Conservation (phyloP, 30 jellyfish, hydroid and myxozoan species). For the Haliclystus octoradiatus region DNA sequence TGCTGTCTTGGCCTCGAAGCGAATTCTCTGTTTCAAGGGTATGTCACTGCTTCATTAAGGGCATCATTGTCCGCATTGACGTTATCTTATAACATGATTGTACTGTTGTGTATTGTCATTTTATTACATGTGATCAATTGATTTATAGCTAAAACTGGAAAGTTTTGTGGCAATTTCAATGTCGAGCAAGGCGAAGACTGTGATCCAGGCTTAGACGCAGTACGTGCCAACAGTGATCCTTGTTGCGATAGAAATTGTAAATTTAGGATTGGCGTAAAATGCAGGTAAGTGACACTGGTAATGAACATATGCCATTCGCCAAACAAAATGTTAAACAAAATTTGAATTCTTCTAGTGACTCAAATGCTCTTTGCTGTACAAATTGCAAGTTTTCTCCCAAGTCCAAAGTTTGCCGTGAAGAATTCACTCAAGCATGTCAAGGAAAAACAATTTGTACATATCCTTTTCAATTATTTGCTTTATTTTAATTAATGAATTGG, state of each 20-base stretch:
- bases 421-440: conserved; percentile 42
- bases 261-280: conserved; percentile 25
- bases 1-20: conserved; percentile 33
- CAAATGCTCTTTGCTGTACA: conserved; percentile 67
- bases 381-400: conserved; percentile 40
- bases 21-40: conserved; percentile 41
- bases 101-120: background rate
- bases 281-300: conserved; percentile 25
- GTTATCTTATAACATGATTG: background rate
- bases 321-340: background rate
- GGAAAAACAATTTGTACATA: conserved; percentile 75
- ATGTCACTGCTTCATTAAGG: background rate
- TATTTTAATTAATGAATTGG: conserved; percentile 26
- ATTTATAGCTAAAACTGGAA: conserved; percentile 40
- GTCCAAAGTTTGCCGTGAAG: conserved; percentile 61
- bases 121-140: background rate
- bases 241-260: conserved; percentile 59
- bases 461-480: conserved; percentile 4
- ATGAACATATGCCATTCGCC: background rate
- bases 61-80: background rate
- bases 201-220: conserved; percentile 74
- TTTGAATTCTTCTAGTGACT: conserved; percentile 34
- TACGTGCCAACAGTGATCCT: conserved; percentile 22
- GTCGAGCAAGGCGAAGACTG: conserved; percentile 72
- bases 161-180: conserved; percentile 65